Base-by-base conservation (phyloP, 1,140 invertebrate genomes). In the Heliconius melpomene region DNA sequence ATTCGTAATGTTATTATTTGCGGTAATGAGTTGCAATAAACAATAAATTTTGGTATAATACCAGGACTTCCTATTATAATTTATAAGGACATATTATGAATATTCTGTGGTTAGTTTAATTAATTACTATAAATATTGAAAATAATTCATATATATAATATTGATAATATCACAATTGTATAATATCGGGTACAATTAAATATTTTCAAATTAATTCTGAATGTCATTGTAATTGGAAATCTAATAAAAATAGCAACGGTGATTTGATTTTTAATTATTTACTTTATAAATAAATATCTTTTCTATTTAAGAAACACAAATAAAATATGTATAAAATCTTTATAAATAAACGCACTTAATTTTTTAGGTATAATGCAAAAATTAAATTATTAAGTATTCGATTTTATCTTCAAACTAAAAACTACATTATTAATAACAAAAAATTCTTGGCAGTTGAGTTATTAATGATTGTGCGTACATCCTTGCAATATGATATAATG, bases 1-100 rank as follows among this genome's bases (percentile, higher is more conserved):
- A 26, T 60, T 75, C 3, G 50, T 29, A 11, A 75, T 29, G 26
- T 75, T 57, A 75, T 57, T 32, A 60, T 57, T 75, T 57, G 54
- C 13, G 29, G 13, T 72, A 32, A 71, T 32, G 13, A 13, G 18
- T 52, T 20, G 16, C 3, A 72, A 72, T 20, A 32, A 60, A 3
- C n/a, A 23, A 8, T 23, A 23, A 23, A 60, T 60, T 60, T 60
- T 60, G n/a, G n/a, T 23, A 60, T 60, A 60, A 23, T 26, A 57
- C n/a, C n/a, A 8, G 54, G 7, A 46, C 40, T 60, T 60, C 54
- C n/a, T 60, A 60, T 60, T 23, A 11, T 23, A 11, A 60, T 60
- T 60, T 23, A 16, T 46, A 57, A 23, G n/a, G 18, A 20, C 7
- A 57, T 23, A 57, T 23, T 32, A 32, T 32, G 9, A 57, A 6